These are phyloP conservation scores for Pterocles orientalis DNA, from an alignment of 2,113 vertebrate species.

Conservation along the genomic window DNA sequence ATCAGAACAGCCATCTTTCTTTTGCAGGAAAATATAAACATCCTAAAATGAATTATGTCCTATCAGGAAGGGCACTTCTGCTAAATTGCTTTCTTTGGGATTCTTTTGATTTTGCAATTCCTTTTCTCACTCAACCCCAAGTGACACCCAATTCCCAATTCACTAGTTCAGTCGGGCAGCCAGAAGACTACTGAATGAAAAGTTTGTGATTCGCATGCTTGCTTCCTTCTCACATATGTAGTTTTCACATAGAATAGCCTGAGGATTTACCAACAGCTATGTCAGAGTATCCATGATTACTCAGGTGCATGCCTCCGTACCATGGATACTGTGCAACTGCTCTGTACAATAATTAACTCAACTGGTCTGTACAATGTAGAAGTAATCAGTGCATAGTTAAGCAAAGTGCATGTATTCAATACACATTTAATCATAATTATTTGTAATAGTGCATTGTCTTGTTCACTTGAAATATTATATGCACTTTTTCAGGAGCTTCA, in stretches of 20 bases:
- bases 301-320: not conserved
- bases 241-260: not conserved
- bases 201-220: not conserved
- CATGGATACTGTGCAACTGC: not conserved
- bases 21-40: not conserved
- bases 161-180: not conserved
- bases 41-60: not conserved
- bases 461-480: too few relatives aligned
- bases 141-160: not conserved
- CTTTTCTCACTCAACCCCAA: not conserved
- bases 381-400: not conserved
- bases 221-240: not conserved
- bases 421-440: not conserved
- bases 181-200: not conserved
- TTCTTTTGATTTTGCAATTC: not conserved
- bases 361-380: not conserved
- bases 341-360: not conserved
- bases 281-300: not conserved
- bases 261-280: not conserved
- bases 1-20: not conserved
- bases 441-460: fast-evolving
- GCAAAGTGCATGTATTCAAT: not conserved
- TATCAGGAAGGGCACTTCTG: not conserved
- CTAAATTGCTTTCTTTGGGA: not conserved
- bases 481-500: not conserved